Evolutionary conservation across 2,888 invertebrate genomes (phyloP), one percentile per base, ranked within the genome.

Genomic region (Clunio marinus): DNA sequence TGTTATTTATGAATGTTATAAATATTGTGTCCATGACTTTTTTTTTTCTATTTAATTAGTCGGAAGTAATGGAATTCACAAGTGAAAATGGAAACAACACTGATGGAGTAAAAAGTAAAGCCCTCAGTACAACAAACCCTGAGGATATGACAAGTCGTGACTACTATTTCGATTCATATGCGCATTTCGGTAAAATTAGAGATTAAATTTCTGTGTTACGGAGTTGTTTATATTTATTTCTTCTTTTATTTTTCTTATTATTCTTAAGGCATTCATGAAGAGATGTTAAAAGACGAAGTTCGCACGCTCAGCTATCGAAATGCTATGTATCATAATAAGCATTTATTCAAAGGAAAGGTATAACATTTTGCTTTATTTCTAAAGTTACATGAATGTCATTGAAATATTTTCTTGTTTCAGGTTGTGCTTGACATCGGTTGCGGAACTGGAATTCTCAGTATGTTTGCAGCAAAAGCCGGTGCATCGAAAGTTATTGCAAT

Each of bases 81-180:
- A 25, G n/a, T 27, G 27, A 57, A 15, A 57, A 57, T 27, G 57
- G 57, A 27, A 27, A 8, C 57, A 10, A 20, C 4, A 57, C 22
- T 17, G 22, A 4, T 7, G 10, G 4, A 24, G 57, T 13, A 4
- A 51, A 41, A 41, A 22, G 22, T 22, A 51, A 51, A 13, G 2
- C 10, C 10, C 10, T 51, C 8, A 51, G 51, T 22, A 51, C 57
- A 20, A 57, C 57, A 3, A 82, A 87, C 1, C 88, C 92, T 0
- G 94, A 94, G 73, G 97, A 99, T 74, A 99, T 99, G 98, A 99
- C 99, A 1, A 98, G 98, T 4, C 86, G 96, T 73, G 99, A 99
- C 79, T 99, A 99, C 79, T 99, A 99, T 79, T 99, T 99, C 78
- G 99, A 99, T 80, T 99, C 98, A 0, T 99, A 99, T 78, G 99